Conservation (phyloP, 2,888 invertebrate species). For the Choristoneura rosaceana region DNA sequence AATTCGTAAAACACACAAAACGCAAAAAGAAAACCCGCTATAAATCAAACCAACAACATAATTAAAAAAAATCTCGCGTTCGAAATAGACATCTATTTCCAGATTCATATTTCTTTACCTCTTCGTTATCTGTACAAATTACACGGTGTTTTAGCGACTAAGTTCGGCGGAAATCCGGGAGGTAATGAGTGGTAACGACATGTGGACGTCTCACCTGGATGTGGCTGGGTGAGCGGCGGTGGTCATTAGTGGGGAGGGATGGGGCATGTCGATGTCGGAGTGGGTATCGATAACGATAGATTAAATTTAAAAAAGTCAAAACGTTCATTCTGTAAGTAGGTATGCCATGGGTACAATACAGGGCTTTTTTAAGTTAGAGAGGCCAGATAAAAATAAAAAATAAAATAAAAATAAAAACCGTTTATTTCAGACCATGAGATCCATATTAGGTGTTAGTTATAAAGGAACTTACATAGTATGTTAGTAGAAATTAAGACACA, state of each 20-base stretch:
- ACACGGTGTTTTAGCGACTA: constrained; percentile 71
- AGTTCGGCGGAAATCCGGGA: constrained; percentile 76
- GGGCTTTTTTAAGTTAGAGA: no score
- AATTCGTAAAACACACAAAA: neutral
- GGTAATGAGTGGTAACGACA: constrained; percentile 73
- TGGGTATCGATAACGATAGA: neutral
- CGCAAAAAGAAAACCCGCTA: neutral
- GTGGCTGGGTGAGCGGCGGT: constrained; percentile 59
- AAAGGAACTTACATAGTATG: no score
- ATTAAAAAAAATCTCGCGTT: constrained; percentile 5
- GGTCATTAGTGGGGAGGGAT: constrained; percentile 50
- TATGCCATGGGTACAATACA: no score
- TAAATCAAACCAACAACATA: constrained; percentile 11
- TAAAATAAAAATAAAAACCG: no score
- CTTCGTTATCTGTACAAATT: constrained; percentile 56
- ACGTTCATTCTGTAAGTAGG: no score
- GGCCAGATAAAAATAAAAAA: no score
- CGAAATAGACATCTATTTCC: constrained; percentile 27
- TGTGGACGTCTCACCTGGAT: constrained; percentile 73
- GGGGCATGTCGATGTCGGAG: neutral
- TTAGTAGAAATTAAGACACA: no score
- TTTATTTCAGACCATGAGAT: no score
- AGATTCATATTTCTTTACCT: constrained; percentile 32
- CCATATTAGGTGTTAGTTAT: no score
- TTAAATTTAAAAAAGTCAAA: no score